These are phyloP conservation scores for Synanthedon tipuliformis DNA, from an alignment of 2,888 invertebrate genomes.

Conservation along the genomic window DNA sequence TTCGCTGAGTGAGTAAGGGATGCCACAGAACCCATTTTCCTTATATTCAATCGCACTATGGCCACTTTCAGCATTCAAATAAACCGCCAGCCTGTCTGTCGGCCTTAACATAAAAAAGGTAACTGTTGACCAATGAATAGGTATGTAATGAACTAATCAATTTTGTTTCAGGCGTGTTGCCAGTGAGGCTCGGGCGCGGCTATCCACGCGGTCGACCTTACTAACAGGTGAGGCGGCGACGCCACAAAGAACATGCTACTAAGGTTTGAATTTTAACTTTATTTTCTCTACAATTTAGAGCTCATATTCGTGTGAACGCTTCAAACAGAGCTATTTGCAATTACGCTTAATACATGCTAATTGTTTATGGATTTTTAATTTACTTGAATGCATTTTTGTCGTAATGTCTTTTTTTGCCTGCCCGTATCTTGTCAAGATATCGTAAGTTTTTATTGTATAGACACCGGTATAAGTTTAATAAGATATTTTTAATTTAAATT, in stretches of 20 bases:
- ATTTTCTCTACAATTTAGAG: conserved; percentile 17
- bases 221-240: conserved; percentile 67
- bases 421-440: no score
- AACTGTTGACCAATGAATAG: no score
- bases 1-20: no score
- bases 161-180: conserved; percentile 49
- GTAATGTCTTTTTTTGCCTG: not conserved
- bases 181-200: conserved; percentile 61
- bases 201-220: conserved; percentile 62
- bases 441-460: no score
- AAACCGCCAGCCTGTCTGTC: no score
- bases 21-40: no score
- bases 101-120: no score
- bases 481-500: no score
- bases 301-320: conserved; percentile 2
- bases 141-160: no score
- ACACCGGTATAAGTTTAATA: no score
- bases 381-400: not conserved
- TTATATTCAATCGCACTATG: no score
- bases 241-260: conserved; percentile 68
- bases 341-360: not conserved
- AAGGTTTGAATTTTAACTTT: conserved; percentile 63
- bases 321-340: conserved; percentile 1
- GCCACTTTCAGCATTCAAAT: no score
- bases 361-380: not conserved